Base-by-base conservation (phyloP, 2,888 invertebrate species). In the Eumacrocentrus americanus region DNA sequence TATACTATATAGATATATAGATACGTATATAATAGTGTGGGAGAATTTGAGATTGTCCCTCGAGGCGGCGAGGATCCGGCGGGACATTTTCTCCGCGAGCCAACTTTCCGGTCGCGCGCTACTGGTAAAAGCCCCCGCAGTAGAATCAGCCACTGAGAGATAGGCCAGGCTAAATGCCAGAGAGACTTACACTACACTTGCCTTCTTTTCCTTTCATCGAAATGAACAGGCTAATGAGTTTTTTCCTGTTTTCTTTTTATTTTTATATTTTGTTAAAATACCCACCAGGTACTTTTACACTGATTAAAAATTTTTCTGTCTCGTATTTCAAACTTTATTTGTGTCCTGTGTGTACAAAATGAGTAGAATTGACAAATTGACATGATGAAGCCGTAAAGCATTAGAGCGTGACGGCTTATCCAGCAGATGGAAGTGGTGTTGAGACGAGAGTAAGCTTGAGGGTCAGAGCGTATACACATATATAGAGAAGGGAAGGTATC, bases 401-500 rank as follows among this genome's bases (percentile, higher is more conserved):
- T 29, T 9, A 9, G 29, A 29, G 29, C 29, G 9, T 29, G 9
- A 29, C 9, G 9, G 29, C 9, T 29, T 9, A 9, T 29, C 29
- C 29, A 29, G 29, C 9, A 29, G 5, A 29, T 6, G 29, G 16
- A 52, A 38, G 38, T 40, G 25, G 22, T 40, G 18, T 20, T 23
- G 14, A 40, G 52, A 40, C 22, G 56, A 47, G 12, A 25, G 38
- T 16, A 56, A 37, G n/a, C 23, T n/a, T 18, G 23, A 11, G 11
- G 38, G 11, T 51, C 9, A 35, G 37, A 20, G 42, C 20, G 20
- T 22, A 4, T 6, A 3, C 1, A n/a, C n/a, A n/a, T n/a, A n/a
- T n/a, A n/a, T 42, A 1, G 25, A 44, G 51, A 34, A 9, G 29
- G 22, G 35, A 51, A n/a, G n/a, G 52, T 58, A 58, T 52, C 46